Base-by-base conservation (phyloP, 2,888 invertebrate genomes). In the Ennomos erosarius region DNA sequence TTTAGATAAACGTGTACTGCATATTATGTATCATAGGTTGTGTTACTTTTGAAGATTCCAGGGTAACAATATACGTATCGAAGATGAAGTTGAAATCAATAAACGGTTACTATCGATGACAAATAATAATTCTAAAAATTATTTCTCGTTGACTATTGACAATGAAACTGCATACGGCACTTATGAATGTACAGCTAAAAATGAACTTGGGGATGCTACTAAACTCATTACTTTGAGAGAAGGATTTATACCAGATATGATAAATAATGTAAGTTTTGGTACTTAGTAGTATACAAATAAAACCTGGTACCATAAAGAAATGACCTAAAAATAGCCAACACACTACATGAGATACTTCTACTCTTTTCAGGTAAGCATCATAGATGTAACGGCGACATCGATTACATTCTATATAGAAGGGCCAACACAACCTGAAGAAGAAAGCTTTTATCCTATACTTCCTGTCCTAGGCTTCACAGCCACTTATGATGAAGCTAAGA, bases 401-500 rank as follows among this genome's bases (percentile, higher is more conserved):
- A 81, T 78, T 0, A 81, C 78, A 1, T 91, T 90, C 53, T 39
- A 62, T 10, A 78, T 90, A 8, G 64, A 69, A n/a, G 69, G 67
- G 3, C 84, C 84, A 33, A 64, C 61, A 0, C 42, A 63, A 26
- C 26, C 26, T 26, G 26, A 26, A 26, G 26, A 26, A 26, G 26
- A 26, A 26, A 26, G 6, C 26, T 26, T 26, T 26, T 26, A 26
- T 26, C 26, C 26, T 26, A 6, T 26, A 26, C 26, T 26, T 26
- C 26, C 71, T 0, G 67, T 89, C 6, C 70, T 81, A 13, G 91
- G 88, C 0, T 87, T 76, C 60, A 81, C 76, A 8, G 82, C 87
- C 0, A 85, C 86, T 62, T 92, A 91, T 52, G 90, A 92, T 33
- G 76, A 79, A 52, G 60, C 61, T 1, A 75, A 73, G 0, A 86